Percentiles rank a stretch among this genome's conserved stretches.
These are phyloP conservation scores for Achatina immaculata DNA, from an alignment of 1,140 invertebrate species.

Conservation along the genomic window DNA sequence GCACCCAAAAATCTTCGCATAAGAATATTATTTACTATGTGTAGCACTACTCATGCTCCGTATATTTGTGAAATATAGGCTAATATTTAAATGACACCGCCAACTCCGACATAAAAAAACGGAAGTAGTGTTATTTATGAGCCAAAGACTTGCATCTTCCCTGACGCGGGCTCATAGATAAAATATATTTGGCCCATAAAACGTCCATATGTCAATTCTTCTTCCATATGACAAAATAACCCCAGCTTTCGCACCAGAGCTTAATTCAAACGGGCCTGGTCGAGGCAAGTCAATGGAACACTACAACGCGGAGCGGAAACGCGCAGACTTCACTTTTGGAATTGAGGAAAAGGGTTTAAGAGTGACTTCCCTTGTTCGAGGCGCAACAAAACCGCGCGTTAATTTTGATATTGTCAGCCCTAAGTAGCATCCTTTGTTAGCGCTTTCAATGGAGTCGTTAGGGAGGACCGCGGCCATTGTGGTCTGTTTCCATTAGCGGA, in stretches of 20 bases:
- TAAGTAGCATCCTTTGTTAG: conserved; percentile 37
- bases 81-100: background rate
- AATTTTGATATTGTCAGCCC: conserved; percentile 37
- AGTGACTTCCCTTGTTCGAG: conserved; percentile 35
- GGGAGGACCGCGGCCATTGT: conserved; percentile 6
- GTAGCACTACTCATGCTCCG: too few relatives aligned
- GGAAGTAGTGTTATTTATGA: background rate
- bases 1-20: too few relatives aligned
- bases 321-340: conserved; percentile 18
- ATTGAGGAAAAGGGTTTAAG: conserved; percentile 31
- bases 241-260: background rate
- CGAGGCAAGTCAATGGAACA: background rate
- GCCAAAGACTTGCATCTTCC: background rate
- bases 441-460: conserved; percentile 31
- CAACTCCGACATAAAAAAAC: background rate
- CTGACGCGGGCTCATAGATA: background rate
- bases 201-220: conserved; percentile 7
- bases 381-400: conserved; percentile 39
- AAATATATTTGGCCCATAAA: conserved; percentile 15
- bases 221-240: conserved; percentile 11
- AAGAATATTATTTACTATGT: too few relatives aligned
- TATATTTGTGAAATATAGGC: too few relatives aligned
- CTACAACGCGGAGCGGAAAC: conserved; percentile 11
- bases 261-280: conserved; percentile 3
- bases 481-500: conserved; percentile 24